phyloP scores from a whole-genome alignment of 2,113 vertebrate genomes.

The Columbina picui region DNA sequence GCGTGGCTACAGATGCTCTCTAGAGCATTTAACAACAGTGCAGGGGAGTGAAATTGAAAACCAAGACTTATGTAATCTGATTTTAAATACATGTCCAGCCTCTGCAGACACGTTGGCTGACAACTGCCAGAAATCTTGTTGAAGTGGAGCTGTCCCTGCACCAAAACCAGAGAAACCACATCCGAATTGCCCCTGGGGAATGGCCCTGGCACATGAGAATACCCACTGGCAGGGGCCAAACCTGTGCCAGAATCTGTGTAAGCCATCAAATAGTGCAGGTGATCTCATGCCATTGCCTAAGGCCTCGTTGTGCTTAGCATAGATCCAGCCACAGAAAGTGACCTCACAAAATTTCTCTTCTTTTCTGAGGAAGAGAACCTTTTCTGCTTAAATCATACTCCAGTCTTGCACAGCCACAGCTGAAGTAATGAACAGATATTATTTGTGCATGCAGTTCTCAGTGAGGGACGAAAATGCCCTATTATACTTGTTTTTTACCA shows the following conservation, averaged over 20 bases:
- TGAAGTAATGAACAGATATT: background rate
- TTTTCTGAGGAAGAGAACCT: background rate
- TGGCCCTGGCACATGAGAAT: background rate
- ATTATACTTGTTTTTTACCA: background rate
- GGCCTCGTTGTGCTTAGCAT: fast-evolving
- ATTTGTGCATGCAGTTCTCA: background rate
- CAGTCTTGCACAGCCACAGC: background rate
- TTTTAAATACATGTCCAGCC: background rate
- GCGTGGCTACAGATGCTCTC: background rate
- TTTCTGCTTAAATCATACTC: background rate
- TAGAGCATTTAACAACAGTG: background rate
- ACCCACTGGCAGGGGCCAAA: background rate
- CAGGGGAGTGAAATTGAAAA: background rate
- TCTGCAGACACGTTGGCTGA: background rate
- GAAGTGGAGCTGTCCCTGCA: background rate
- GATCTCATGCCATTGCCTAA: background rate
- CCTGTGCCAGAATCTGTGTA: background rate
- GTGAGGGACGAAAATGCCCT: background rate
- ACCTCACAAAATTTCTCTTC: background rate
- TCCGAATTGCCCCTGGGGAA: background rate
- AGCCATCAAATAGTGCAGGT: background rate
- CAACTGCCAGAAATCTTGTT: background rate
- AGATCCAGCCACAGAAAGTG: background rate
- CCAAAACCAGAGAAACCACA: background rate
- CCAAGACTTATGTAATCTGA: background rate